Evolutionary conservation across 2,797 vertebrate genomes (phyloP), one percentile per base, ranked within the genome.

Genomic region (Pangasius sanitwongsei): DNA sequence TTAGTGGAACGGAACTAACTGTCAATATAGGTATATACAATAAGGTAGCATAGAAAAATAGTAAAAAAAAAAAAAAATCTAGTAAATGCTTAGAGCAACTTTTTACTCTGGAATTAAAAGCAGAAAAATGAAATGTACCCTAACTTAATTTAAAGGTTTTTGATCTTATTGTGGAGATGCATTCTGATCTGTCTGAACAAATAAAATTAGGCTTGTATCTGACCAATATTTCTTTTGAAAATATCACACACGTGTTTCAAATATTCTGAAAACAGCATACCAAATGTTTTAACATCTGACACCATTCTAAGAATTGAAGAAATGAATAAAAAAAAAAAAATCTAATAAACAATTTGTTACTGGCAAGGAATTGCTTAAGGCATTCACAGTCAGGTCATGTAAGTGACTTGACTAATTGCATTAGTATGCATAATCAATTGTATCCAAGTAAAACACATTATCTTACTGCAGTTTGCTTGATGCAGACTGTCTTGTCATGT

Each of bases 211-310:
- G 91, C 92, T 89, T 91, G 88, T 93, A 28, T 31, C 4, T 87
- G 41, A 84, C 90, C 92, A 37, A 88, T 83, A 88, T 92, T 87
- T 89, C 70, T 87, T 83, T 87, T 91, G 87, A 92, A 93, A 87
- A 84, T 70, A 89, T 48, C 77, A 87, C 89, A 92, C 89, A 94
- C 92, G 92, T 94, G 94, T 93, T 95, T 95, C 83, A 92, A 88
- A 95, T 95, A 92, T 82, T 91, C 88, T 70, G 86, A 89, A 89
- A 92, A 91, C 74, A 92, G 92, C 53, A 87, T 59, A 86, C 69
- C 85, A 89, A 89, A 91, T 86, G 50, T 93, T 92, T 92, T 48
- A 91, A 86, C 85, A 89, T 94, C 83, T 87, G 92, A 84, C 78
- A 87, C 88, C 85, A 91, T 61, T 53, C 6, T 28, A 25, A 50